Percentiles rank a stretch among this genome's conserved stretches.
phyloP scores from a whole-genome alignment of 2,797 vertebrate species.

The Pangasius djambal region DNA sequence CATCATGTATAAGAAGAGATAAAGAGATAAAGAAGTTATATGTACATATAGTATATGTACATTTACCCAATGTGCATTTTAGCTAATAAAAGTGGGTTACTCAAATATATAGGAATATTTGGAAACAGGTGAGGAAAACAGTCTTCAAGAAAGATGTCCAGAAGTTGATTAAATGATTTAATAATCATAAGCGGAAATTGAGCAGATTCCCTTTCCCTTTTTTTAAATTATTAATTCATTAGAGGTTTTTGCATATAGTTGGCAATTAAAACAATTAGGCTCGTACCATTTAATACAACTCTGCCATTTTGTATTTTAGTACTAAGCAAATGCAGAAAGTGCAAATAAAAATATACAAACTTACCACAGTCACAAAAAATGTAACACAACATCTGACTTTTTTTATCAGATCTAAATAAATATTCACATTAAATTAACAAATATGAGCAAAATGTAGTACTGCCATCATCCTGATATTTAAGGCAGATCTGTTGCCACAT shows the following conservation, averaged over 20 bases:
- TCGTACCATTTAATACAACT: conserved; percentile 9
- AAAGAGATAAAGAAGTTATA: not conserved
- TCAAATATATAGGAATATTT: not conserved
- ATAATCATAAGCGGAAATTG: conserved; percentile 16
- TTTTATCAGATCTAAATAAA: conserved; percentile 30
- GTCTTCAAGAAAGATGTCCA: conserved; percentile 10
- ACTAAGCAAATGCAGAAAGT: not conserved
- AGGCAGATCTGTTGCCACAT: not conserved
- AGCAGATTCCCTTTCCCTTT: conserved; percentile 11
- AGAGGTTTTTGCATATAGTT: not conserved
- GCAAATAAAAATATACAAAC: conserved; percentile 12
- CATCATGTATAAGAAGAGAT: not conserved
- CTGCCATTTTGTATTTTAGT: conserved; percentile 9
- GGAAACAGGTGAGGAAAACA: not conserved
- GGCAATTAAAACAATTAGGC: conserved; percentile 17
- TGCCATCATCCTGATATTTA: conserved; percentile 10
- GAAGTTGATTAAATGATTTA: conserved; percentile 13
- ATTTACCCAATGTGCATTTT: not conserved
- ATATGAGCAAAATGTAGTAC: conserved; percentile 20
- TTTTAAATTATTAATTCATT: not conserved
- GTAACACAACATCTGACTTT: conserved; percentile 18
- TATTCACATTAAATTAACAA: conserved; percentile 44
- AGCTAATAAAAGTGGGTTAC: not conserved
- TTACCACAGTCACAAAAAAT: conserved; percentile 34
- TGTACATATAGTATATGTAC: not conserved